A percentile compares a stretch with the other conserved stretches of the same genome.
These are phyloP conservation scores for Gasterosteus aculeatus DNA, from an alignment of 2,113 vertebrate species.

Conservation along the genomic window DNA sequence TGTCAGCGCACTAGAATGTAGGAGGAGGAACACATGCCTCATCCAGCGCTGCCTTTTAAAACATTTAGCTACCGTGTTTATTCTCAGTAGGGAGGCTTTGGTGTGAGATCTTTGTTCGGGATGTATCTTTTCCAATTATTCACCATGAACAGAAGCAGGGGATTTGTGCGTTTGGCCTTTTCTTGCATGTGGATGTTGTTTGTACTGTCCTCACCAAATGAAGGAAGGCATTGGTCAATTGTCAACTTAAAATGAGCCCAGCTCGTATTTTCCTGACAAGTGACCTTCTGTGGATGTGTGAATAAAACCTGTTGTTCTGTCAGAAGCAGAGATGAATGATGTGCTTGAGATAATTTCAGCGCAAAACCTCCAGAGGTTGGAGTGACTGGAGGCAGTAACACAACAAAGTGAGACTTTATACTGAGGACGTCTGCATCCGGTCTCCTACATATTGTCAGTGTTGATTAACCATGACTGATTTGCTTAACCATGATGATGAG, in stretches of 20 bases:
- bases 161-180: slow-evolving; percentile 7
- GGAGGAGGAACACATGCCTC: slow-evolving; percentile 41
- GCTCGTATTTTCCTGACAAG: slow-evolving; percentile 18
- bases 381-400: background rate
- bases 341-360: slow-evolving; percentile 28
- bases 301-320: slow-evolving; percentile 29
- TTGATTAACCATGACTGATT: slow-evolving; percentile 5
- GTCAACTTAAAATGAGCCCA: background rate
- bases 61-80: slow-evolving; percentile 11
- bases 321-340: slow-evolving; percentile 25
- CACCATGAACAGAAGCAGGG: slow-evolving; percentile 14
- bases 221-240: background rate
- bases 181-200: slow-evolving; percentile 3
- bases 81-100: slow-evolving; percentile 25
- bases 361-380: slow-evolving; percentile 11
- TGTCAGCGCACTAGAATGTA: slow-evolving; percentile 45
- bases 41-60: slow-evolving; percentile 37
- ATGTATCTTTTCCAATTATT: slow-evolving; percentile 29
- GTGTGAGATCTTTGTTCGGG: slow-evolving; percentile 15
- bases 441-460: background rate
- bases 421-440: background rate
- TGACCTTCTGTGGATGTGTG: slow-evolving; percentile 23
- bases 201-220: background rate
- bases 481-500: background rate
- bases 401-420: slow-evolving; percentile 14